Evolutionary conservation across 2,888 invertebrate genomes (phyloP), one percentile per base, ranked within the genome.

Genomic region (Arctia plantaginis): DNA sequence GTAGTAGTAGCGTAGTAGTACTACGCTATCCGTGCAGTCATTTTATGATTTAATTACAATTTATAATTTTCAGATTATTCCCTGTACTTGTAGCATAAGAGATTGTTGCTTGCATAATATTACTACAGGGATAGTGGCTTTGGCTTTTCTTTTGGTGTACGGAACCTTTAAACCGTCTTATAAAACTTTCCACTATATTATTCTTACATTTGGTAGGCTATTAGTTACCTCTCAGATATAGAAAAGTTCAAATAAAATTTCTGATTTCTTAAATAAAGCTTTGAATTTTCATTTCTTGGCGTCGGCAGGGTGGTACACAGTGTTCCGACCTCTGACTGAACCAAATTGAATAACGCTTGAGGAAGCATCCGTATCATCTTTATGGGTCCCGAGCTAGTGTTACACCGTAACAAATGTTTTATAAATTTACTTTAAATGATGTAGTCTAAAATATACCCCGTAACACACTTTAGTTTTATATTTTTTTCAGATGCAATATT

Each of bases 281-380:
- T 81, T 80, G 80, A 83, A 83, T 85, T 78, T 83, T 76, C 77
- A 74, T 85, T 83, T 81, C 81, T 79, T 70, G 55, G 76, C 71
- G 69, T 51, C 35, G 47, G 70, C 70, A 67, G 70, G 67, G 72
- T 59, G 65, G 77, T 77, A 76, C 71, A 79, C 77, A 77, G 71
- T 71, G 75, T 73, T 72, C 74, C 71, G 71, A 83, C 81, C 81
- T 79, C 77, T 75, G 71, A 80, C 86, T 78, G 79, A 83, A 80
- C 80, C 83, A 86, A 88, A 90, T 89, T 90, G 88, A 89, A 90
- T 89, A 89, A 87, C 85, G 88, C 85, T 88, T 81, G 80, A 83
- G 81, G 82, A 86, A 86, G 84, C 87, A 81, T 84, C 76, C 81
- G 86, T 86, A 85, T 86, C 85, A 87, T 88, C 86, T 87, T 85